Evolutionary conservation across 2,113 vertebrate genomes (phyloP), one percentile per base, ranked within the genome.

Genomic region (Actenoides hombroni): DNA sequence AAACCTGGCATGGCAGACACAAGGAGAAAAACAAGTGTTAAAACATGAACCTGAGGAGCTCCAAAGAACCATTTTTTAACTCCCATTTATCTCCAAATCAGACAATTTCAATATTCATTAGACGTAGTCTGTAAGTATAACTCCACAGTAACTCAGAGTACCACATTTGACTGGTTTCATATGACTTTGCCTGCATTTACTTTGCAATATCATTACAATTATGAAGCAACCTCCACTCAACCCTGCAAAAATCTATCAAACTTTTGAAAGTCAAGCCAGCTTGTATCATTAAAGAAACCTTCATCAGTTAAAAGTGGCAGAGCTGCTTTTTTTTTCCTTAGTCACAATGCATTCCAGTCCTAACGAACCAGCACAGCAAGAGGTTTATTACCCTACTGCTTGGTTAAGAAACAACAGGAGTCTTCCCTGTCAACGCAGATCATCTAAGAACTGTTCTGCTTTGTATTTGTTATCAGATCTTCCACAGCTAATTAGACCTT

Each of bases 381-480:
- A 82, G 29, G 39, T 89, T 95, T 82, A 79, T 78, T 84, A 78
- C 53, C 42, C 69, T 89, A 39, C 76, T 87, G 26, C 77, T 86
- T 1, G 1, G 53, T 91, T 95, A 91, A 60, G 74, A 64, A 94
- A 48, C 89, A 89, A 82, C 89, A 57, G 56, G 39, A 95, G 33
- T 84, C 61, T 87, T 92, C 91, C 61, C 37, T 73, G 44, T 60
- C 12, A 4, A 48, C 60, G 77, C 46, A 89, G 70, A 91, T 71
- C 26, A 60, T 85, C 86, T 70, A 28, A 94, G 95, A 77, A 9
- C 5, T 18, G 2, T 83, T 86, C 57, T 84, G 53, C 81, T 79
- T 91, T 56, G 18, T 87, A 51, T 82, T 92, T 94, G 17, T 82
- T 91, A 95, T 89, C 91, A 94, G 78, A 69, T 82, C 73, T 92